Conservation (phyloP, 2,797 vertebrate species). For the Fistularia tabacaria region DNA sequence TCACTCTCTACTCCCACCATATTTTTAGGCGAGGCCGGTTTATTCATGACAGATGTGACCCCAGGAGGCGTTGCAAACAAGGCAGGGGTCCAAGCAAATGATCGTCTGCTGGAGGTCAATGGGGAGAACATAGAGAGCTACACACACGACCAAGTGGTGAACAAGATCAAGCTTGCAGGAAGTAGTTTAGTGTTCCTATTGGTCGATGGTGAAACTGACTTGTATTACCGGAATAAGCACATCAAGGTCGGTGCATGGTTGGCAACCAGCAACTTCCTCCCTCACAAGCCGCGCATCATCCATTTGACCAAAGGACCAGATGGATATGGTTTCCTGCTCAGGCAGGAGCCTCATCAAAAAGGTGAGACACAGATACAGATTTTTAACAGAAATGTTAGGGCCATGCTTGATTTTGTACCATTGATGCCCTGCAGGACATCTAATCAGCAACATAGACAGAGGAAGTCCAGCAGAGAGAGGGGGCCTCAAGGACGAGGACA, state of each 20-base stretch:
- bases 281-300: conserved; percentile 75
- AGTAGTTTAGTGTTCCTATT: conserved; percentile 80
- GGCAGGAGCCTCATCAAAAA: conserved; percentile 38
- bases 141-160: conserved; percentile 81
- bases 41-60: conserved; percentile 79
- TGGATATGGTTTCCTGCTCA: conserved; percentile 88
- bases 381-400: not conserved
- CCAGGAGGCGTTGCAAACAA: conserved; percentile 76
- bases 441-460: conserved; percentile 80
- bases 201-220: conserved; percentile 78
- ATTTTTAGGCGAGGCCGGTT: conserved; percentile 73
- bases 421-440: conserved; percentile 73
- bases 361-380: conserved; percentile 33
- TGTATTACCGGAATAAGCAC: conserved; percentile 66
- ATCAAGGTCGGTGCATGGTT: conserved; percentile 64
- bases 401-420: not conserved
- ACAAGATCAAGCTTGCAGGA: conserved; percentile 80
- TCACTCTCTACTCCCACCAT: not conserved
- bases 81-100: conserved; percentile 80
- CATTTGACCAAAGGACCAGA: conserved; percentile 75
- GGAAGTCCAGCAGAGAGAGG: conserved; percentile 81
- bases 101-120: conserved; percentile 88
- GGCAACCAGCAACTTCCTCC: conserved; percentile 77
- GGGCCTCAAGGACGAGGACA: conserved; percentile 81
- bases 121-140: conserved; percentile 79